Conservation (phyloP, 2,113 vertebrate genomes). For the Psammodynastes pulverulentus region DNA sequence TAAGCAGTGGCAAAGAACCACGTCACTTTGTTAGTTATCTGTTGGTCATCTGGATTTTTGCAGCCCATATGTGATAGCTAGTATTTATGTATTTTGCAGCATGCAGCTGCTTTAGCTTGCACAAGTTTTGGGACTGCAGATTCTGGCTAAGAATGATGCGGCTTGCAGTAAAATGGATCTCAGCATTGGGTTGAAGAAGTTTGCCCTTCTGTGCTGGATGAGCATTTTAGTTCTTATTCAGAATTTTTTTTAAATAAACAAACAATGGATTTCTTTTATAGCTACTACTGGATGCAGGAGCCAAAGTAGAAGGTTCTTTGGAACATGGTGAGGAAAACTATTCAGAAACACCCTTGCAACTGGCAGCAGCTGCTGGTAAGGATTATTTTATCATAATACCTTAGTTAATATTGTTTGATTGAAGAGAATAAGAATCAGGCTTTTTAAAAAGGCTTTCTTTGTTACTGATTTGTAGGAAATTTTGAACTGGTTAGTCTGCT, state of each 20-base stretch:
- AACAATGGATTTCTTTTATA: conserved; percentile 65
- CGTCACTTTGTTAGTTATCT: background rate
- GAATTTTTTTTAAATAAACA: background rate
- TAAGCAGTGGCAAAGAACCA: background rate
- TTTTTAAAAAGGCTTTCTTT: conserved; percentile 46
- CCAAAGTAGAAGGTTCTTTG: conserved; percentile 94
- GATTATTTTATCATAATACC: conserved; percentile 9
- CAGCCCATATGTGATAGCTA: background rate
- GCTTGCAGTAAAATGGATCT: background rate
- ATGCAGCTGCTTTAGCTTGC: background rate
- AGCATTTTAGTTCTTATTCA: background rate
- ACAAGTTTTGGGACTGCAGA: background rate
- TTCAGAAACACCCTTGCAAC: conserved; percentile 93
- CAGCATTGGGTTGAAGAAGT: background rate
- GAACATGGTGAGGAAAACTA: conserved; percentile 96
- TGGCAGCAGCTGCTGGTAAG: conserved; percentile 93
- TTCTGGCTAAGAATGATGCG: background rate
- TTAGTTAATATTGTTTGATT: conserved; percentile 1
- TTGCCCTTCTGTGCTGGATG: background rate
- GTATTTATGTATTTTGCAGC: background rate
- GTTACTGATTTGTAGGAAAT: conserved; percentile 82
- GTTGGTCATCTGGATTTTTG: background rate
- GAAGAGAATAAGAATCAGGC: background rate
- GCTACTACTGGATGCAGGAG: conserved; percentile 92
- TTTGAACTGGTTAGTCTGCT: conserved; percentile 97